Evolutionary conservation across 1,140 invertebrate species (phyloP), one percentile per base, ranked within the genome.

Genomic region (Pentalonia nigronervosa): DNA sequence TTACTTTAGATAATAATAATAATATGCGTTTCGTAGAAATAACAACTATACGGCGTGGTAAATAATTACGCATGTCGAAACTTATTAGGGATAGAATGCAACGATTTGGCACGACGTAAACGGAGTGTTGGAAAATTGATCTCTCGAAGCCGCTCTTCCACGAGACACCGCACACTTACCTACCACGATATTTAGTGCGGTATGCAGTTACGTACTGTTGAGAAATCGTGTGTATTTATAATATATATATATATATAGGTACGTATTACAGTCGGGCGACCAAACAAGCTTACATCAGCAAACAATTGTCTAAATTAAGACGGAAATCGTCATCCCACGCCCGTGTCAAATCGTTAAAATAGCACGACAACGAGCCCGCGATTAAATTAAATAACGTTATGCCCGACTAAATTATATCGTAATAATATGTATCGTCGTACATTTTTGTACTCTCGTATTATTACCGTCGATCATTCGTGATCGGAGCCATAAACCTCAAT

Each of bases 301-400:
- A 67, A 67, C 60, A 67, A 67, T 67, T 67, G 60, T 30, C n/a
- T 67, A 67, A 67, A 67, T 67, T 67, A 67, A 67, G 60, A 67
- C 60, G 60, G 60, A 67, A 67, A 67, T 67, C 60, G 30, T 17
- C 60, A 67, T 67, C 60, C 60, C 60, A 67, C 60, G 60, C 60
- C 30, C 60, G 60, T 67, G 30, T 67, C 60, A 67, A 67, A 67
- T 67, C 14, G 60, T 67, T 67, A 67, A 67, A 67, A 67, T 67
- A 67, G 60, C 60, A 67, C 60, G 60, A 67, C 56, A 30, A 67
- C 30, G 60, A n/a, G 17, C 60, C 6, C 60, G 60, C 60, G 60
- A 67, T 67, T 67, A 67, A 67, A 67, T 67, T 67, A n/a, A 67
- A 67, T 67, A 67, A 67, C 60, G 30, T 67, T 67, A 67, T 67